phyloP scores from a whole-genome alignment of 2,888 invertebrate genomes.

The Diplolepis rosae region DNA sequence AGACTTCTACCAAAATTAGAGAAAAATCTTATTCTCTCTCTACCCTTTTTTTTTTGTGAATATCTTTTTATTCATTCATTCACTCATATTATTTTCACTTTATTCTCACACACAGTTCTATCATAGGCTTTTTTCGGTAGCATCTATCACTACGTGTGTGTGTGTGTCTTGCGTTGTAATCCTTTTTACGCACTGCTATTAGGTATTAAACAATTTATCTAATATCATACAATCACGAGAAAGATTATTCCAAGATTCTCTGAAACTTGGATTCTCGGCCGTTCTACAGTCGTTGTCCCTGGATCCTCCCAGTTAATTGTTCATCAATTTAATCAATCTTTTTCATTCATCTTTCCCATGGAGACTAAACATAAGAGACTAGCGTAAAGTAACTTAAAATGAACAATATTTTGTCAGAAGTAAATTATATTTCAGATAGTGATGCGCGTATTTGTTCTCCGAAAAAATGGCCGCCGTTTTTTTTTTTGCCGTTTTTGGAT shows the following conservation, averaged over 20 bases:
- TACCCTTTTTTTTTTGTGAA: conserved; percentile 32
- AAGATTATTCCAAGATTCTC: conserved; percentile 41
- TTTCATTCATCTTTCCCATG: neutral
- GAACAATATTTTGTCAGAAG: no score
- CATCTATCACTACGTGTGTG: conserved; percentile 30
- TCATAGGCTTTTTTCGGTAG: conserved; percentile 22
- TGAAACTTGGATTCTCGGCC: conserved; percentile 28
- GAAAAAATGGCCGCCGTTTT: no score
- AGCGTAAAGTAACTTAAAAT: no score
- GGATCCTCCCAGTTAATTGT: conserved; percentile 29
- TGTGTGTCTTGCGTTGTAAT: conserved; percentile 25
- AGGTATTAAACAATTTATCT: conserved; percentile 66
- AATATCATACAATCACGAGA: conserved; percentile 67
- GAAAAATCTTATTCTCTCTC: conserved; percentile 14
- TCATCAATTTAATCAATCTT: neutral
- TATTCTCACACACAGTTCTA: conserved; percentile 32
- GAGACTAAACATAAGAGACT: no score
- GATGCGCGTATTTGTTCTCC: no score
- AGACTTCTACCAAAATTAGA: neutral
- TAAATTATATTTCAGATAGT: no score
- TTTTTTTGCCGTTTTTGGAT: no score
- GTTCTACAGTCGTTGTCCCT: conserved; percentile 12
- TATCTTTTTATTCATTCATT: conserved; percentile 43
- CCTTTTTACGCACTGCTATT: conserved; percentile 45
- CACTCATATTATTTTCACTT: conserved; percentile 42